Evolutionary conservation across 1,140 invertebrate species (phyloP), one percentile per base, ranked within the genome.

Genomic region (Polypedilum pembai): DNA sequence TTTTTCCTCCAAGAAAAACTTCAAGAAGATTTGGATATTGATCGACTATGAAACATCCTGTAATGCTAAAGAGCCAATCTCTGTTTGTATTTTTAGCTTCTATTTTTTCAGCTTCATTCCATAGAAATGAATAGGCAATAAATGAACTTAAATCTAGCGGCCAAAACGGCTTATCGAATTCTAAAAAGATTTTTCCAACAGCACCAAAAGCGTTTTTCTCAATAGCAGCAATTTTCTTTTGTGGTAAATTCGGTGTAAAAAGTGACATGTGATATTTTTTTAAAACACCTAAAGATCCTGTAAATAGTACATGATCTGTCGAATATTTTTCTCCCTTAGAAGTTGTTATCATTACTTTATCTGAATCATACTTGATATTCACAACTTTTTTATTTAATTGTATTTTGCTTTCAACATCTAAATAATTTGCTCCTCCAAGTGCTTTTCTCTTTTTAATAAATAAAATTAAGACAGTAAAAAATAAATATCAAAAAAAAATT

Each of bases 131-230:
- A 69, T 83, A 77, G 77, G 80, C 83, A 66, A 81, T 82, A 77
- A 83, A 82, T 17, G 82, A 79, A 74, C 80, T 81, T 0, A 17
- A 3, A 18, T 69, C 8, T 8, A 18, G 15, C 0, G 89, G 87
- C 88, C 90, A 91, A 79, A 93, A 91, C 0, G 91, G 90, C 74
- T 87, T 86, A 10, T 89, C 86, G 80, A 94, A 96, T 78, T 92
- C 89, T 1, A 96, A 81, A 81, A 92, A 94, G 65, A 96, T 86
- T 83, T 94, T 95, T 76, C 93, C 87, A 10, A 93, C 89, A 73
- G 86, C 84, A 8, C 90, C 90, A 76, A 85, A 93, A 7, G 92
- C 93, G n/a, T 94, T 79, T 79, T 85, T 87, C 66, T 87, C 83
- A 73, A 95, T 95, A 0, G 92, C 90, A 72, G 90, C 85, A 40